Evolutionary conservation across 2,888 invertebrate genomes (phyloP).

Genomic region (Drosophila mimetica): DNA sequence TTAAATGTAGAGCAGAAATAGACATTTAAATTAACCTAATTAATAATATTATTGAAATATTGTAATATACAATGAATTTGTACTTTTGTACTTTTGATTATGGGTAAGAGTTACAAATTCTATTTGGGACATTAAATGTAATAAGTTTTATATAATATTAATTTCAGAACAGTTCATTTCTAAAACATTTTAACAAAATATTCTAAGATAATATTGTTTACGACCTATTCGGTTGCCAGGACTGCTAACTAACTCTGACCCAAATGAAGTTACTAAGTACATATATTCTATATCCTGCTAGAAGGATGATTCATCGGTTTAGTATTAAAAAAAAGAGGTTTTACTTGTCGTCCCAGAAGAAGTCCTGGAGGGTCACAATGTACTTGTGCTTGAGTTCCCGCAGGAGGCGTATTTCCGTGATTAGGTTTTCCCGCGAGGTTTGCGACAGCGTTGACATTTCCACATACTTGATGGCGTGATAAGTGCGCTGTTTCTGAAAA

Average conservation of each 20-base stretch:
- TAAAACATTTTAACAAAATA: too few species aligned
- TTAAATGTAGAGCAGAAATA: too few species aligned
- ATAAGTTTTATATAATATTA: too few species aligned
- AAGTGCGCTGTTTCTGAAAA: constrained; percentile 86
- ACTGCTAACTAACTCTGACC: not conserved
- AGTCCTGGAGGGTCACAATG: constrained; percentile 93
- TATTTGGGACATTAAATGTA: too few species aligned
- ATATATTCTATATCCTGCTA: not conserved
- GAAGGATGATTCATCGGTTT: constrained; percentile 8
- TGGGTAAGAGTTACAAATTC: too few species aligned
- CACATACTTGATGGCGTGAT: constrained; percentile 93
- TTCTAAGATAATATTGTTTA: too few species aligned
- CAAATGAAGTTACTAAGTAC: not conserved
- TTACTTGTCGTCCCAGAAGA: constrained; percentile 90
- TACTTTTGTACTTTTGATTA: too few species aligned
- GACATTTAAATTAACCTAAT: too few species aligned
- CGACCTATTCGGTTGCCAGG: too few species aligned
- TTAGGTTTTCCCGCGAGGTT: constrained; percentile 90
- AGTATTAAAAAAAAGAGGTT: not conserved
- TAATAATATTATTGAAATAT: too few species aligned
- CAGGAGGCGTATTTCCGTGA: constrained; percentile 92
- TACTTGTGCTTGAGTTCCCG: constrained; percentile 91
- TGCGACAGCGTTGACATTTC: constrained; percentile 89
- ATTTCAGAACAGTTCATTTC: too few species aligned
- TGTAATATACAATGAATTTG: too few species aligned